A percentile compares a stretch with the other conserved stretches of the same genome.
phyloP scores from a whole-genome alignment of 2,113 vertebrate species.

The Heptranchias perlo region DNA sequence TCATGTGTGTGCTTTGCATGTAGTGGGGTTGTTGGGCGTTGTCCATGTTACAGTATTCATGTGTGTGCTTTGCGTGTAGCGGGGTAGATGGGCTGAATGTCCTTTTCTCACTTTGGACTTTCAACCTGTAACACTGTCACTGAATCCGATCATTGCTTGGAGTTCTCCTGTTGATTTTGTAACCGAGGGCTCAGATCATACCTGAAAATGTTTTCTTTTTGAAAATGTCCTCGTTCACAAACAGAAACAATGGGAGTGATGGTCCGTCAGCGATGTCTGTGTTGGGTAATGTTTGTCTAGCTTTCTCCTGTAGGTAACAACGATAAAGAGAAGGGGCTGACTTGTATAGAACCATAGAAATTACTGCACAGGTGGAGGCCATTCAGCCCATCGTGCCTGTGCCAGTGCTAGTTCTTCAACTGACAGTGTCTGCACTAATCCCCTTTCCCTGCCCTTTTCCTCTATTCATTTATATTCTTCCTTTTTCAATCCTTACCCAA shows the following conservation, averaged over 20 bases:
- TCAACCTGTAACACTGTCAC: too few relatives aligned
- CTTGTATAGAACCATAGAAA: neutral
- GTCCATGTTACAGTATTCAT: too few relatives aligned
- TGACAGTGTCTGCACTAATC: neutral
- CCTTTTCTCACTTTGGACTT: too few relatives aligned
- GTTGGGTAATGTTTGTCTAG: slow-evolving; percentile 44
- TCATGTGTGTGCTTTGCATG: too few relatives aligned
- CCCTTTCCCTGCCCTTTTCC: neutral
- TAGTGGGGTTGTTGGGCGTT: too few relatives aligned
- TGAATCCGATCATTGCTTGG: neutral
- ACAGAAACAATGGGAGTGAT: slow-evolving; percentile 61
- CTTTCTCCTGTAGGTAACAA: slow-evolving; percentile 54
- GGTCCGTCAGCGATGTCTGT: slow-evolving; percentile 50
- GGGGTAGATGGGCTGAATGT: too few relatives aligned
- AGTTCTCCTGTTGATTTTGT: neutral
- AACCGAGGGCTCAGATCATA: slow-evolving; percentile 36
- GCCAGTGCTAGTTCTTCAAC: neutral
- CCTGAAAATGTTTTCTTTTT: slow-evolving; percentile 69
- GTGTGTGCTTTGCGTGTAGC: too few relatives aligned
- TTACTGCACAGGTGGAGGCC: neutral
- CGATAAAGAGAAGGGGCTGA: neutral
- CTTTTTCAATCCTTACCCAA: neutral
- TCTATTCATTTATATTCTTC: neutral
- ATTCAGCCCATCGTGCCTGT: neutral
- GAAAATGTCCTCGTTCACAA: slow-evolving; percentile 65